These are phyloP conservation scores for Epiblema foenella DNA, from an alignment of 2,888 invertebrate species.

Conservation along the genomic window DNA sequence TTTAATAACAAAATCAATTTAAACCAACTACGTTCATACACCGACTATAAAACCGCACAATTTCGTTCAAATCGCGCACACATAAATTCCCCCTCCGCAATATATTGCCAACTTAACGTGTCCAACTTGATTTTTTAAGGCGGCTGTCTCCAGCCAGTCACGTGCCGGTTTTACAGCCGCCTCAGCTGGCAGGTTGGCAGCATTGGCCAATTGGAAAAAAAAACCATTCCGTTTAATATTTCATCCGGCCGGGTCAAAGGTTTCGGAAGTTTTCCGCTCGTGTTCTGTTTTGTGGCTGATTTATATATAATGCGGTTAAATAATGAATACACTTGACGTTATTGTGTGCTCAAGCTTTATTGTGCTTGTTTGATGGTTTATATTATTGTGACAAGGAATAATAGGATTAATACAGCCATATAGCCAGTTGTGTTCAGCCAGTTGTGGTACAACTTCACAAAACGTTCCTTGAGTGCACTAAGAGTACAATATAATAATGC, in stretches of 20 bases:
- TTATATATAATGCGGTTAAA: constrained; percentile 21
- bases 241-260: constrained; percentile 57
- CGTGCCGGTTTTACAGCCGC: constrained; percentile 78
- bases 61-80: constrained; percentile 36
- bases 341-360: constrained; percentile 26
- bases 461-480: no score
- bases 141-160: constrained; percentile 60
- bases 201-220: constrained; percentile 72
- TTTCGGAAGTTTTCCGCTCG: constrained; percentile 17
- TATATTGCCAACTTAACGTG: constrained; percentile 44
- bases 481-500: no score
- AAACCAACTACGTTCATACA: neutral
- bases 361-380: constrained; percentile 4
- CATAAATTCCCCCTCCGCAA: constrained; percentile 39
- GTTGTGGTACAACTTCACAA: no score
- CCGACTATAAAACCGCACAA: constrained; percentile 32
- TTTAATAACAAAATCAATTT: neutral
- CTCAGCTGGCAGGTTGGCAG: constrained; percentile 71
- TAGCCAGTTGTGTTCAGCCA: no score
- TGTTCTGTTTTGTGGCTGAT: neutral
- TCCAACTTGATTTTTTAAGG: constrained; percentile 45
- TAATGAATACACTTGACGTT: constrained; percentile 29
- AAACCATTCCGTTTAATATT: constrained; percentile 72
- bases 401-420: neutral
- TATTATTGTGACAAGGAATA: constrained; percentile 8